Conservation (phyloP, 1,140 invertebrate species). For the Achroia grisella region DNA sequence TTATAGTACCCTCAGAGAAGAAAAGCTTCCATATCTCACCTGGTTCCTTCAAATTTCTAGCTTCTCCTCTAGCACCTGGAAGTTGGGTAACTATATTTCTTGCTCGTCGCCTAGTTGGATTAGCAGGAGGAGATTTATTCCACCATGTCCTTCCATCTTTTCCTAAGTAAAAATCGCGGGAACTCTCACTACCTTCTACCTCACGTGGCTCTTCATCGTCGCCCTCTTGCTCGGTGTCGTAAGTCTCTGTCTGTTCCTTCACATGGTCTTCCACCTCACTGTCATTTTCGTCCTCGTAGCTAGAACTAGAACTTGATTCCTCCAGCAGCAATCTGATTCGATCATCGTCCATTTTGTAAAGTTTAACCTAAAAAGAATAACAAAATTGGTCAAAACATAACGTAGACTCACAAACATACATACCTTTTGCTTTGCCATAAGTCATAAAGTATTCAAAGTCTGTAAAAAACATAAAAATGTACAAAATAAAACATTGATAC, state of each 20-base stretch:
- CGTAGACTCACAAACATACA: conserved; percentile 4
- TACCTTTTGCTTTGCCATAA: conserved; percentile 1
- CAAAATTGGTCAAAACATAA: conserved; percentile 6
- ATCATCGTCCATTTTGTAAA: conserved; percentile 4
- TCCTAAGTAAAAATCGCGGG: too few species aligned
- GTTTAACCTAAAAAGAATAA: not conserved
- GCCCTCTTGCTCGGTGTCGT: conserved; percentile 6
- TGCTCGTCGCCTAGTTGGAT: conserved; percentile 2
- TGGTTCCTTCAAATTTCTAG: conserved; percentile 8
- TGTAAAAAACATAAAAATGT: too few species aligned
- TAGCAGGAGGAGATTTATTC: conserved; percentile 6
- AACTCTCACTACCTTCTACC: too few species aligned
- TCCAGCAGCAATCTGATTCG: conserved; percentile 1
- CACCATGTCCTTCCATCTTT: too few species aligned
- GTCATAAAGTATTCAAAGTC: too few species aligned
- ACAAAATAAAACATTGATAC: too few species aligned
- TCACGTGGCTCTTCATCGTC: too few species aligned
- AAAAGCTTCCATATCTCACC: conserved; percentile 4
- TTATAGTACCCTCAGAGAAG: conserved; percentile 2
- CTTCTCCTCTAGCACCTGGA: conserved; percentile 5
- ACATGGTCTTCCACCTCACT: conserved; percentile 5
- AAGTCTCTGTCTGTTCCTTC: conserved; percentile 1
- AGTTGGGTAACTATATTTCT: conserved; percentile 7
- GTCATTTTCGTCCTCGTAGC: conserved; percentile 4
- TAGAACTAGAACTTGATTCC: not conserved